Base-by-base conservation (phyloP, 2,113 vertebrate genomes). In the Nyctibius bracteatus region DNA sequence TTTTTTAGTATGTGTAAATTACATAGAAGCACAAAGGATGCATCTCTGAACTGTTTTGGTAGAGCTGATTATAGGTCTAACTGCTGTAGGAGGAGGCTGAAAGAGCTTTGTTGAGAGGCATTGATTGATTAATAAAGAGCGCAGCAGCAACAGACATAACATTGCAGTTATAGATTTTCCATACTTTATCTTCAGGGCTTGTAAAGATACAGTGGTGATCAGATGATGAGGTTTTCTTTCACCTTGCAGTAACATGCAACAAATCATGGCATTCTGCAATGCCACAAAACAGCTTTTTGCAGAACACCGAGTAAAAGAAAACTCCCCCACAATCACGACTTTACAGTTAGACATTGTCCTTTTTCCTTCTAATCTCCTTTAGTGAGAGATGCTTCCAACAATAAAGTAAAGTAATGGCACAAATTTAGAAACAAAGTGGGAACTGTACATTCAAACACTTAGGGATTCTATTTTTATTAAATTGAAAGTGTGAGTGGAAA, bases 391-490 rank as follows among this genome's bases (percentile, higher is more conserved):
- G 41, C 85, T 93, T 96, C 94, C 94, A 94, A 95, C 71, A 86
- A 82, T 94, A 68, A 96, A 77, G 87, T 91, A 75, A 94, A 97
- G 81, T 66, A 87, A 80, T 81, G 75, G 59, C 84, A 91, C 87
- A 88, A 82, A 96, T 96, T 97, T 97, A 96, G 97, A 97, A 97
- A 61, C 77, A 96, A 85, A 96, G 91, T 97, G 92, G 95, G 95
- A 97, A 96, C 79, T 83, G 88, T 95, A 91, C 83, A 81, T 96
- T 96, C 92, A 95, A 97, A 96, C 86, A 55, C 59, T 90, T 88
- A 89, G 78, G 21, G 49, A 86, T 83, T 96, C 94, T 97, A 96
- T 97, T 97, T 97, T 97, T 97, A 81, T 90, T 75, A 78, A 90
- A 94, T 84, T 75, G 89, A 86, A 96, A 95, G 90, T 91, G 87